A percentile compares a stretch with the other conserved stretches of the same genome.
Conservation (phyloP, 92 coral and sea anemone genomes). For the Parazoanthus atlanticus region DNA sequence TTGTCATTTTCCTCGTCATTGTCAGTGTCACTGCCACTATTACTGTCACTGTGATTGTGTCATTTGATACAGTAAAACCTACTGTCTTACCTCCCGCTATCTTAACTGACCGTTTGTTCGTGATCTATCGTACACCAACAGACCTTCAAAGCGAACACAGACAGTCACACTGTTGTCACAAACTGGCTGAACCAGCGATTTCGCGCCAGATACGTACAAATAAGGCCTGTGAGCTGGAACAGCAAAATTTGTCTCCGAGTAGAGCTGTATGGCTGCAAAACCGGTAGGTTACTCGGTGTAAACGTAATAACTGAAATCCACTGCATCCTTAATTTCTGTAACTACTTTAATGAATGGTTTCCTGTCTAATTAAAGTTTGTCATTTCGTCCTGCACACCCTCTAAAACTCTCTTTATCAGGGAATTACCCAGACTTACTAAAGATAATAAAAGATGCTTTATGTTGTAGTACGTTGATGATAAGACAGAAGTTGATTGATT, state of each 20-base stretch:
- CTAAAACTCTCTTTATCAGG: too few relatives aligned
- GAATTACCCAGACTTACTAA: too few relatives aligned
- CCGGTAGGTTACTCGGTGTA: slow-evolving; percentile 46
- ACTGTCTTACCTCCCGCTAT: background rate
- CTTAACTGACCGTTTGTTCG: background rate
- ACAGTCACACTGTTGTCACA: slow-evolving; percentile 68
- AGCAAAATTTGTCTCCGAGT: slow-evolving; percentile 70
- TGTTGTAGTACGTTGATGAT: too few relatives aligned
- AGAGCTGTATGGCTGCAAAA: slow-evolving; percentile 80
- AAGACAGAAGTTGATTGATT: too few relatives aligned
- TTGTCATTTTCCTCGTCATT: background rate
- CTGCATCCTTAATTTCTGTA: too few relatives aligned
- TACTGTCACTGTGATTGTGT: background rate
- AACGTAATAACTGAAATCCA: too few relatives aligned
- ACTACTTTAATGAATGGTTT: too few relatives aligned
- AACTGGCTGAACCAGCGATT: slow-evolving; percentile 86
- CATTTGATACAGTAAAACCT: too few relatives aligned
- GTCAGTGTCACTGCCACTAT: background rate
- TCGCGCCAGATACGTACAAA: slow-evolving; percentile 68
- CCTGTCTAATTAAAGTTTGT: too few relatives aligned
- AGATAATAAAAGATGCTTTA: too few relatives aligned
- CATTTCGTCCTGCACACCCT: too few relatives aligned
- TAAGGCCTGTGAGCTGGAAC: slow-evolving; percentile 60
- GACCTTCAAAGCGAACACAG: slow-evolving; percentile 70
- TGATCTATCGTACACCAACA: slow-evolving; percentile 5